Percentiles rank a stretch among this genome's conserved stretches.
These are phyloP conservation scores for Mesochorus sp. DNA, from an alignment of 2,888 invertebrate genomes.

Conservation along the genomic window DNA sequence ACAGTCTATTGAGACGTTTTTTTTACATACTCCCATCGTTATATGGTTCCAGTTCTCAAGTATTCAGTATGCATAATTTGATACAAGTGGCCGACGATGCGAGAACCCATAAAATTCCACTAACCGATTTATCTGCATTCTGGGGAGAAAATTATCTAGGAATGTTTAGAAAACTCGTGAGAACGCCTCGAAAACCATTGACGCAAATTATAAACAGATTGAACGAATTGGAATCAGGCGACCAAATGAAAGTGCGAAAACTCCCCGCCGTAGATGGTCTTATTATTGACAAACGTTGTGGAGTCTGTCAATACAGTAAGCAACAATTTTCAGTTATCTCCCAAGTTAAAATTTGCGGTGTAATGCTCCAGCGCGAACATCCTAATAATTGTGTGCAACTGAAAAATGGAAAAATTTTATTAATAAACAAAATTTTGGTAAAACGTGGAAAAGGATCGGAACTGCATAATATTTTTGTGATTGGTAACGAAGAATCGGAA, in stretches of 20 bases:
- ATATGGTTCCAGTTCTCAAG: conserved; percentile 50
- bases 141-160: conserved; percentile 45
- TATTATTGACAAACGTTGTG: neutral
- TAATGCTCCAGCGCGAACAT: too few species aligned
- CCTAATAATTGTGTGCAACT: too few species aligned
- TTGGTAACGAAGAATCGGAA: too few species aligned
- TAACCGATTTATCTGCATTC: conserved; percentile 49
- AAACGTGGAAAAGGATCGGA: too few species aligned
- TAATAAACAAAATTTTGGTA: too few species aligned
- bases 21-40: conserved; percentile 46
- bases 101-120: conserved; percentile 2
- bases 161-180: conserved; percentile 40
- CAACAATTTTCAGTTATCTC: too few species aligned
- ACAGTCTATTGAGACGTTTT: conserved; percentile 40
- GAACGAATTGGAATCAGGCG: conserved; percentile 35
- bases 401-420: too few species aligned
- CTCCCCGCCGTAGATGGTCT: too few species aligned
- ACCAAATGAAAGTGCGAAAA: conserved; percentile 43
- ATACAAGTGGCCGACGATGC: conserved; percentile 53
- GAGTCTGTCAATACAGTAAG: too few species aligned
- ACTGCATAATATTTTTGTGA: too few species aligned
- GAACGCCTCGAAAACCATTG: conserved; percentile 44
- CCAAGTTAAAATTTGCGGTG: too few species aligned
- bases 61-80: conserved; percentile 55
- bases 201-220: conserved; percentile 55